Percentiles rank a stretch among this genome's conserved stretches.
Evolutionary conservation across 2,888 invertebrate genomes (phyloP).

Genomic region (Periphyllus acericola): DNA sequence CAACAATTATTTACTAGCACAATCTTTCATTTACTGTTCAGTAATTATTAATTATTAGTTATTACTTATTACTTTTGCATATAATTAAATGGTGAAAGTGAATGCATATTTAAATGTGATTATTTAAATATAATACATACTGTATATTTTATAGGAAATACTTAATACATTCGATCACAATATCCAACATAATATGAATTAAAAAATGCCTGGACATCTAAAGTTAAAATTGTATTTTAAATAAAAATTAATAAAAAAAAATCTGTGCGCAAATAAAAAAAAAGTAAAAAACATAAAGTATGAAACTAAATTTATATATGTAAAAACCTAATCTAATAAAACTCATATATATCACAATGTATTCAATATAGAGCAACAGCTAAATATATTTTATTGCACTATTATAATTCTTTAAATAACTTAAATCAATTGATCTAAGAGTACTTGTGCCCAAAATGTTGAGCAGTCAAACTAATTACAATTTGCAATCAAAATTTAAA

Average conservation of each 20-base stretch:
- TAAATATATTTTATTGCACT: slow-evolving; percentile 15
- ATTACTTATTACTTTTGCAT: too few species aligned
- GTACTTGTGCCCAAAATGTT: not conserved
- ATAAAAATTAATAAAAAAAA: not conserved
- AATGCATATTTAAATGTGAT: too few species aligned
- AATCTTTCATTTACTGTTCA: too few species aligned
- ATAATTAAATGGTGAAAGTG: too few species aligned
- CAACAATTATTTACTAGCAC: too few species aligned
- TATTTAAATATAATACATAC: too few species aligned
- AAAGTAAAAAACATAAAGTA: not conserved
- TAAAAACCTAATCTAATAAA: not conserved
- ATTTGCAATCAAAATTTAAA: not conserved
- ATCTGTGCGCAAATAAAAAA: not conserved
- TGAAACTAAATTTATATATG: not conserved
- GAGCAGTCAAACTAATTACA: not conserved
- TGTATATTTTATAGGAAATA: not conserved
- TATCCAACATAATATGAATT: not conserved
- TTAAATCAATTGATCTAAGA: not conserved
- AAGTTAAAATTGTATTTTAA: not conserved
- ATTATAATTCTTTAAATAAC: not conserved
- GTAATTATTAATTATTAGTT: too few species aligned
- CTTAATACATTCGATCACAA: not conserved
- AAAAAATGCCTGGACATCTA: not conserved
- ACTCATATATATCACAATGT: not conserved
- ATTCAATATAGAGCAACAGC: not conserved